Percentiles rank a stretch among this genome's conserved stretches.
Evolutionary conservation across 2,797 vertebrate species (phyloP).

Genomic region (Trematomus bernacchii): DNA sequence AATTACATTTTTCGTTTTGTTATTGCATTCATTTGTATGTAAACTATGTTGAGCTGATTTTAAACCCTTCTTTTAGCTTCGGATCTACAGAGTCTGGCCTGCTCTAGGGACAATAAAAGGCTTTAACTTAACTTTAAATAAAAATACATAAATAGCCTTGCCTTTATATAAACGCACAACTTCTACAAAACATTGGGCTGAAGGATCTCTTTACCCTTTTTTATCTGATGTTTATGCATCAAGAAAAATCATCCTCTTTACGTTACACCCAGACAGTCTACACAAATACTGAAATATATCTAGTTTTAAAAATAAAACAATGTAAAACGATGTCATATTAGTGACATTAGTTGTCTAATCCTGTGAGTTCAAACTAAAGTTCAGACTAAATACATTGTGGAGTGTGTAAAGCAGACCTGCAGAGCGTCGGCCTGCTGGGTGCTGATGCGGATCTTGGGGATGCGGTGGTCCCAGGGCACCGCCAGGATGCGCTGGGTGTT

Average conservation of each 20-base stretch:
- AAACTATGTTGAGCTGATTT: too few species aligned
- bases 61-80: neutral
- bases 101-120: neutral
- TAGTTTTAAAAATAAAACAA: neutral
- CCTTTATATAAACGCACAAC: too few species aligned
- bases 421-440: constrained; percentile 93
- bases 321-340: too few species aligned
- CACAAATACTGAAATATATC: neutral
- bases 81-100: neutral
- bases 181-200: too few species aligned
- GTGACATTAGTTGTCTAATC: neutral
- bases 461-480: constrained; percentile 93
- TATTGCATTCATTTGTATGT: too few species aligned
- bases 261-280: too few species aligned
- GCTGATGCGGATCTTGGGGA: constrained; percentile 96
- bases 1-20: too few species aligned
- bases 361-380: too few species aligned
- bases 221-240: neutral
- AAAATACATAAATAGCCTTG: too few species aligned
- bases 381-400: too few species aligned
- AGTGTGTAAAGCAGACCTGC: constrained; percentile 83
- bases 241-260: neutral
- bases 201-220: neutral
- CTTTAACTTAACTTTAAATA: neutral
- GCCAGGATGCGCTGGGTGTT: constrained; percentile 92